Evolutionary conservation across 2,797 vertebrate species (phyloP).

Genomic region (Artibeus lituratus): DNA sequence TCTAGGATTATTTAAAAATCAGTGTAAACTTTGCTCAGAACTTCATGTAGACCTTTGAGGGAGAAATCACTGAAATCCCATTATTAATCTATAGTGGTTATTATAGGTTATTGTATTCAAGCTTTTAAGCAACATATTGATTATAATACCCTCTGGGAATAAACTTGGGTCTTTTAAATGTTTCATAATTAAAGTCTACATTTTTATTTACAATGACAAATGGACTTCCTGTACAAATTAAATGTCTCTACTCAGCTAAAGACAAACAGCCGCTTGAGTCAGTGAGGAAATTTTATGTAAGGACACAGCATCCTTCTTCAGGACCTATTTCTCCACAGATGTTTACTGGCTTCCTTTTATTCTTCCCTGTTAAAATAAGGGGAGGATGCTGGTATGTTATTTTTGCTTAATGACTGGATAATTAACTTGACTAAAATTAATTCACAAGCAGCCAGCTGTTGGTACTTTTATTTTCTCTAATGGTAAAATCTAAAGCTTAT

Average conservation of each 20-base stretch:
- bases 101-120: not conserved
- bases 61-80: not conserved
- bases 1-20: conserved; percentile 19
- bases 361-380: not conserved
- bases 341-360: not conserved
- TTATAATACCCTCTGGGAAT: not conserved
- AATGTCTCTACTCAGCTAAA: not conserved
- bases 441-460: not conserved
- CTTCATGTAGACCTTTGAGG: not conserved
- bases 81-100: not conserved
- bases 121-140: not conserved
- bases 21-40: not conserved
- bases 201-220: conserved; percentile 19
- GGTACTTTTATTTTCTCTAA: not conserved
- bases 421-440: not conserved
- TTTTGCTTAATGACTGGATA: conserved; percentile 9
- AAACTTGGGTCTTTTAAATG: not conserved
- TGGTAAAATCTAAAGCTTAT: not conserved
- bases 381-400: not conserved
- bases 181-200: conserved; percentile 15
- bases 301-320: not conserved
- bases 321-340: not conserved
- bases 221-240: not conserved
- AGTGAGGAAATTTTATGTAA: not conserved
- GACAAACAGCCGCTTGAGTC: not conserved